Conservation (phyloP, 2,888 invertebrate species). For the Diarsia rubi region DNA sequence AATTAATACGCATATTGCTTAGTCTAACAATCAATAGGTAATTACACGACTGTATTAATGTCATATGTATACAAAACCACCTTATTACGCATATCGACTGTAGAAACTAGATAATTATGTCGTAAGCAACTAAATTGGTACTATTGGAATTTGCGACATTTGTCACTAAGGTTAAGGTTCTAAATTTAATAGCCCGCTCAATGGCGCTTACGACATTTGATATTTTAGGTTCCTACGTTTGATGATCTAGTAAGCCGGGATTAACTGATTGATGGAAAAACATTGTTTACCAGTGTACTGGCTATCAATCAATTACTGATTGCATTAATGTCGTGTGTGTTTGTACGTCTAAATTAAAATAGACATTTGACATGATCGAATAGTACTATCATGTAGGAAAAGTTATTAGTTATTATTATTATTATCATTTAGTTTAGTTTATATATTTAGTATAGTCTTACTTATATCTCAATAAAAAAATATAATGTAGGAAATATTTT, state of each 20-base stretch:
- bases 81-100: background rate
- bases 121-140: background rate
- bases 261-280: conserved; percentile 49
- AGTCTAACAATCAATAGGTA: conserved; percentile 22
- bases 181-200: too few relatives aligned
- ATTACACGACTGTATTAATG: conserved; percentile 17
- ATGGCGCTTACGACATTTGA: background rate
- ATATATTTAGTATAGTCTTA: too few relatives aligned
- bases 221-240: background rate
- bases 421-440: too few relatives aligned
- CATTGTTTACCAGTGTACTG: conserved; percentile 36
- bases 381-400: background rate
- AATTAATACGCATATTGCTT: conserved; percentile 8
- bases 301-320: conserved; percentile 41
- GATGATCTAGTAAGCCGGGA: conserved; percentile 26
- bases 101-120: background rate
- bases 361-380: conserved; percentile 6
- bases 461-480: too few relatives aligned
- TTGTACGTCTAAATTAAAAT: conserved; percentile 27
- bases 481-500: too few relatives aligned
- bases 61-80: background rate
- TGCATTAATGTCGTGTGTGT: conserved; percentile 24
- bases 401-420: too few relatives aligned
- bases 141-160: background rate
- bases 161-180: background rate